phyloP scores from a whole-genome alignment of 2,113 vertebrate species.

The Numida meleagris region DNA sequence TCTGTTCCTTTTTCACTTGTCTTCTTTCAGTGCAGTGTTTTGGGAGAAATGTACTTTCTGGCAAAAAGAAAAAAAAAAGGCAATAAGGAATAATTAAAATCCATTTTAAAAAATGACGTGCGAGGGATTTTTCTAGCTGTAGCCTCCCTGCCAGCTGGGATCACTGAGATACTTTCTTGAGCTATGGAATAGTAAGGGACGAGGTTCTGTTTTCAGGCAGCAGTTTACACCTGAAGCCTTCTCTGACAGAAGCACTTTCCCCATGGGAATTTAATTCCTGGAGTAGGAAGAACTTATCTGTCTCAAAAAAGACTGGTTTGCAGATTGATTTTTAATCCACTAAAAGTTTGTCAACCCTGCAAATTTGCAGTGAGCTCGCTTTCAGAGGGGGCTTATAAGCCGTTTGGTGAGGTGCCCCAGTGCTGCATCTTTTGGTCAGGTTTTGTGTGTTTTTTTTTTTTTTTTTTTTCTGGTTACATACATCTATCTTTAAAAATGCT shows the following conservation, averaged over 20 bases:
- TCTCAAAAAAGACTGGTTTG: not conserved
- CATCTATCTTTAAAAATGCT: not conserved
- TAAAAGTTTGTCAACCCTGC: not conserved
- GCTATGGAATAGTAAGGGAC: not conserved
- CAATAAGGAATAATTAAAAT: not conserved
- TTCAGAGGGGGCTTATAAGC: not conserved
- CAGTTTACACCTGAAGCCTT: not conserved
- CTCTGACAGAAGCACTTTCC: not conserved
- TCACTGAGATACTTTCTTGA: not conserved
- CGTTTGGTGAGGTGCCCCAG: not conserved
- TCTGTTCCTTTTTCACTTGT: not conserved
- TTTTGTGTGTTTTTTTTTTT: constrained; percentile 29
- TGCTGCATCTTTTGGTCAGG: not conserved
- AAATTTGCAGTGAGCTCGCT: not conserved
- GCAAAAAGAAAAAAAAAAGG: not conserved
- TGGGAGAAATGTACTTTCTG: not conserved
- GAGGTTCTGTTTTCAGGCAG: not conserved
- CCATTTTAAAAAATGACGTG: not conserved
- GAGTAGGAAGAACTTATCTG: not conserved
- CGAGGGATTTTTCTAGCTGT: not conserved
- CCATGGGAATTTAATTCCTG: not conserved
- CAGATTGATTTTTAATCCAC: not conserved
- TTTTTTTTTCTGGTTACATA: not conserved
- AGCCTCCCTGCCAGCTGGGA: not conserved
- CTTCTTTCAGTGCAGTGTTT: rapidly evolving